Evolutionary conservation across 2,113 vertebrate genomes (phyloP).

Genomic region (Meleagris gallopavo): DNA sequence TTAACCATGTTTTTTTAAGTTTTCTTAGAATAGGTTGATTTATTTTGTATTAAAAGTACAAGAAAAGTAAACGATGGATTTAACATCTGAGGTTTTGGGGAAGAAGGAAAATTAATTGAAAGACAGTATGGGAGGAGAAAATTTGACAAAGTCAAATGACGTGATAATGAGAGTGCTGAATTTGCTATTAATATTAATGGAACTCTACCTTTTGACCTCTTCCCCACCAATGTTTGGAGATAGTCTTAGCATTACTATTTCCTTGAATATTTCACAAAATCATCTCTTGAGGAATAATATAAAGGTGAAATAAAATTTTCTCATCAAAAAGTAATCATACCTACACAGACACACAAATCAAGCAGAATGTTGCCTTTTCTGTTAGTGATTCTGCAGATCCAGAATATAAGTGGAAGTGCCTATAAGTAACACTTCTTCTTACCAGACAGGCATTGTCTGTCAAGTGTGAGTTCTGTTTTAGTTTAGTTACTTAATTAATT

Average conservation of each 20-base stretch:
- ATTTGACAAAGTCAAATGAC: background rate
- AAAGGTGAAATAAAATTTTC: background rate
- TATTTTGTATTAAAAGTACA: background rate
- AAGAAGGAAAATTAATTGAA: background rate
- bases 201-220: background rate
- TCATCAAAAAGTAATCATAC: background rate
- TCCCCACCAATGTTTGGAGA: background rate
- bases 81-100: background rate
- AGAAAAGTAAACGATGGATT: background rate
- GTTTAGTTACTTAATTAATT: slow-evolving; percentile 8
- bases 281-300: background rate
- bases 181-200: background rate
- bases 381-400: background rate
- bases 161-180: background rate
- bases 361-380: background rate
- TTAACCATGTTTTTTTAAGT: background rate
- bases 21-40: background rate
- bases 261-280: background rate
- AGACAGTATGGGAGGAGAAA: background rate
- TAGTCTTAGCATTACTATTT: background rate
- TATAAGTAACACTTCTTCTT: background rate
- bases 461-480: background rate
- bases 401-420: background rate
- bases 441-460: background rate
- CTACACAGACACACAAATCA: fast-evolving